A percentile compares a stretch with the other conserved stretches of the same genome.
These are phyloP conservation scores for Alloscopus bannaensis DNA, from an alignment of 2,888 invertebrate genomes.

Conservation along the genomic window DNA sequence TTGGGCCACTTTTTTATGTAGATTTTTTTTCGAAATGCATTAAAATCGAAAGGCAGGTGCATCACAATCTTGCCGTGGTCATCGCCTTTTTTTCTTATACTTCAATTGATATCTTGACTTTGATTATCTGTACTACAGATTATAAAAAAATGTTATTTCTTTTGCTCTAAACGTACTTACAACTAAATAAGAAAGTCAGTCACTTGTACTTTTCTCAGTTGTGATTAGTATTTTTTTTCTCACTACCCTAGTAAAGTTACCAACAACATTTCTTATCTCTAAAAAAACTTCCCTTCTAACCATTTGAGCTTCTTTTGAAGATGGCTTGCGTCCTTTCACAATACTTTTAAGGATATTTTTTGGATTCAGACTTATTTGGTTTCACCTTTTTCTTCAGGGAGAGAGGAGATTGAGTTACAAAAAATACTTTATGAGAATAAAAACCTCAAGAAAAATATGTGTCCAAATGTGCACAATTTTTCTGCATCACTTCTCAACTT, in stretches of 20 bases:
- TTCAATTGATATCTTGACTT: constrained; percentile 20
- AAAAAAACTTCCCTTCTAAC: too few species aligned
- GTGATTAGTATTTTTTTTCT: not conserved
- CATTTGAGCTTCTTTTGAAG: too few species aligned
- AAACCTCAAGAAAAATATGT: not conserved
- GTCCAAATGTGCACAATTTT: too few species aligned
- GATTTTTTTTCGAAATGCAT: constrained; percentile 42
- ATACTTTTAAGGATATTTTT: too few species aligned
- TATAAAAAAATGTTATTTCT: not conserved
- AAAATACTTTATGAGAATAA: not conserved
- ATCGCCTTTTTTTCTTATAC: constrained; percentile 14
- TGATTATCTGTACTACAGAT: constrained; percentile 29
- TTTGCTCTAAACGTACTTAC: not conserved
- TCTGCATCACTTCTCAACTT: constrained; percentile 32
- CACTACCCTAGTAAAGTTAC: not conserved
- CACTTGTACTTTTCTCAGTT: constrained; percentile 32
- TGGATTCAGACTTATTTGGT: too few species aligned
- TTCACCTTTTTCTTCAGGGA: not conserved
- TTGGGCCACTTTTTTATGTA: constrained; percentile 46
- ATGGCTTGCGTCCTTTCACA: too few species aligned
- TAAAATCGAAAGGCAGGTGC: constrained; percentile 14
- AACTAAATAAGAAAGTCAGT: constrained; percentile 47
- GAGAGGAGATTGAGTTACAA: not conserved
- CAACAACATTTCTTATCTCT: not conserved
- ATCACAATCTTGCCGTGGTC: constrained; percentile 2